Conservation (phyloP, 2,113 vertebrate species). For the Saguinus midas region DNA sequence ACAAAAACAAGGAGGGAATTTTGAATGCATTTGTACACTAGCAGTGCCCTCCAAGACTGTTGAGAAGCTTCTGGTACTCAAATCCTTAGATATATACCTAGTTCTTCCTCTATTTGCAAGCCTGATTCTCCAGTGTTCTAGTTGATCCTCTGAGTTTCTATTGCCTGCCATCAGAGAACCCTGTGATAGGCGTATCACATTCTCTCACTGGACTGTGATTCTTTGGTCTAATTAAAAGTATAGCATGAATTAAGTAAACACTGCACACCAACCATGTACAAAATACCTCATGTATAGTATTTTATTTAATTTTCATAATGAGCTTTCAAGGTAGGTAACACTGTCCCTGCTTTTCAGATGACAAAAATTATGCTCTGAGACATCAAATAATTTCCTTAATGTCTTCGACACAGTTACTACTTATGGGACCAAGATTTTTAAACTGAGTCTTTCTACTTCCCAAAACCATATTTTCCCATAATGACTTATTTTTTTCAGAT, state of each 20-base stretch:
- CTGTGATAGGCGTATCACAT: not conserved
- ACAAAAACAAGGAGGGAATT: not conserved
- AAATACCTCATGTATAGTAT: not conserved
- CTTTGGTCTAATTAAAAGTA: constrained; percentile 36
- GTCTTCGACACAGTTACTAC: not conserved
- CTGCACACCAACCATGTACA: not conserved
- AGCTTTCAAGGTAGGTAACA: not conserved
- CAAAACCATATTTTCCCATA: not conserved
- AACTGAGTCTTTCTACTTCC: not conserved
- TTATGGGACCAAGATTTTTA: not conserved
- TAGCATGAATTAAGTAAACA: not conserved
- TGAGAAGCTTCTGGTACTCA: not conserved
- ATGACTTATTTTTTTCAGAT: not conserved
- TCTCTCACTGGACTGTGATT: not conserved
- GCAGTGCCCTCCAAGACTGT: not conserved
- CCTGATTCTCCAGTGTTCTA: not conserved
- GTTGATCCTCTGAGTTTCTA: not conserved
- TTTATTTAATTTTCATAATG: constrained; percentile 22
- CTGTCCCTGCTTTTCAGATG: not conserved
- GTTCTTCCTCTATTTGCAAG: not conserved
- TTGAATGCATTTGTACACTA: not conserved
- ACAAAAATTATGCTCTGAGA: not conserved
- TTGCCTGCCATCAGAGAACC: not conserved
- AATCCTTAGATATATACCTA: not conserved
- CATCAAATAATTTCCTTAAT: not conserved